Evolutionary conservation across 2,888 invertebrate species (phyloP).

Genomic region (Euphydryas editha): DNA sequence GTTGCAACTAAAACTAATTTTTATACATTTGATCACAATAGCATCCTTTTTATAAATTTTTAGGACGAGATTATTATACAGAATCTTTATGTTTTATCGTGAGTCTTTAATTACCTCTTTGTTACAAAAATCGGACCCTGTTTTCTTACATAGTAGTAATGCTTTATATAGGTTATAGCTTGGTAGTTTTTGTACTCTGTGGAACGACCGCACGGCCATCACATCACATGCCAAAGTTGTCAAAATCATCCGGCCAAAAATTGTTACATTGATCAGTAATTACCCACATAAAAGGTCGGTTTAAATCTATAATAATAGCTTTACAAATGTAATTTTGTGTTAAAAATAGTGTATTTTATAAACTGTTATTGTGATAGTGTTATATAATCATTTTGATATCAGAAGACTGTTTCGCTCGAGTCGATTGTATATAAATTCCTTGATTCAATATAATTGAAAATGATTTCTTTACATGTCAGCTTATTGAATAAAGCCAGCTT

Average conservation of each 20-base stretch:
- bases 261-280: background rate
- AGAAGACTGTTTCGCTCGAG: background rate
- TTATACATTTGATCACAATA: too few species aligned
- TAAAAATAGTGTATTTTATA: conserved; percentile 29
- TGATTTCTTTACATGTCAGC: conserved; percentile 57
- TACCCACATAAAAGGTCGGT: background rate
- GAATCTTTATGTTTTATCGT: background rate
- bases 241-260: conserved; percentile 8
- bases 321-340: background rate
- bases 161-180: background rate
- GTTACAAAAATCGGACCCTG: background rate
- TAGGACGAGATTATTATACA: background rate
- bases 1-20: too few species aligned
- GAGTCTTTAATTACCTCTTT: background rate
- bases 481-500: conserved; percentile 49
- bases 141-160: background rate
- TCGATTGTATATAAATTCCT: conserved; percentile 3
- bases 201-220: too few species aligned
- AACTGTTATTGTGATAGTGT: conserved; percentile 20
- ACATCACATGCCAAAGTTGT: background rate
- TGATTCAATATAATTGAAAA: too few species aligned
- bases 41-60: too few species aligned
- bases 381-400: conserved; percentile 23
- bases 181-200: too few species aligned
- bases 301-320: background rate